A percentile compares a stretch with the other conserved stretches of the same genome.
These are phyloP conservation scores for Tinea pellionella DNA, from an alignment of 2,888 invertebrate genomes.

Conservation along the genomic window DNA sequence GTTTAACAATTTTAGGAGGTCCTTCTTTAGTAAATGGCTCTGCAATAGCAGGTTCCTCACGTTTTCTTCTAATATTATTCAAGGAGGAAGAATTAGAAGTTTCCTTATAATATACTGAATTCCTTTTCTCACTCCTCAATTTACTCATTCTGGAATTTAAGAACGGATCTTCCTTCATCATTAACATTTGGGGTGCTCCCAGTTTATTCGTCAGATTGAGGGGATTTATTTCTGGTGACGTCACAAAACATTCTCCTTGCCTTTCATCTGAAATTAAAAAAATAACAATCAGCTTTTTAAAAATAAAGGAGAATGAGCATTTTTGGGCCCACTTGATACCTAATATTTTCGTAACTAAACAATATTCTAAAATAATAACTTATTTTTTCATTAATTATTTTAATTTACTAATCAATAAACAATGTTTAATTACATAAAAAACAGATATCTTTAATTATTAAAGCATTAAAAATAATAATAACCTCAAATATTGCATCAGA, in stretches of 20 bases:
- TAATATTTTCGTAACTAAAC: too few relatives aligned
- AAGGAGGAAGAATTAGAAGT: constrained; percentile 33
- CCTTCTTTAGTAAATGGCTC: constrained; percentile 76
- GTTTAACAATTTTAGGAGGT: constrained; percentile 77
- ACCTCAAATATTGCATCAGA: too few relatives aligned
- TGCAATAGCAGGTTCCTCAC: constrained; percentile 78
- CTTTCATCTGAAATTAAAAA: constrained; percentile 55
- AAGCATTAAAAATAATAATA: too few relatives aligned
- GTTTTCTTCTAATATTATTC: constrained; percentile 66
- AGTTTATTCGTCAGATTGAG: constrained; percentile 64
- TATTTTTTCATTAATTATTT: too few relatives aligned
- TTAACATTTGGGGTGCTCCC: constrained; percentile 48
- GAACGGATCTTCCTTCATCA: constrained; percentile 60
- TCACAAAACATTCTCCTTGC: constrained; percentile 75
- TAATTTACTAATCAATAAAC: too few relatives aligned
- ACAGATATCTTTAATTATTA: too few relatives aligned
- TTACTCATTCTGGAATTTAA: constrained; percentile 17
- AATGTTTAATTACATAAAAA: too few relatives aligned
- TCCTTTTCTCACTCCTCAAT: constrained; percentile 20
- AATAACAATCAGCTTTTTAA: too few relatives aligned
- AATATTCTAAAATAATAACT: too few relatives aligned
- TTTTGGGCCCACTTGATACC: too few relatives aligned
- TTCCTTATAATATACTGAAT: constrained; percentile 25
- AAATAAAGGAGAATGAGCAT: too few relatives aligned
- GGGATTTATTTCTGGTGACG: constrained; percentile 74